Evolutionary conservation across 1,140 invertebrate species (phyloP), one percentile per base, ranked within the genome.

Genomic region (Heterodera schachtii): DNA sequence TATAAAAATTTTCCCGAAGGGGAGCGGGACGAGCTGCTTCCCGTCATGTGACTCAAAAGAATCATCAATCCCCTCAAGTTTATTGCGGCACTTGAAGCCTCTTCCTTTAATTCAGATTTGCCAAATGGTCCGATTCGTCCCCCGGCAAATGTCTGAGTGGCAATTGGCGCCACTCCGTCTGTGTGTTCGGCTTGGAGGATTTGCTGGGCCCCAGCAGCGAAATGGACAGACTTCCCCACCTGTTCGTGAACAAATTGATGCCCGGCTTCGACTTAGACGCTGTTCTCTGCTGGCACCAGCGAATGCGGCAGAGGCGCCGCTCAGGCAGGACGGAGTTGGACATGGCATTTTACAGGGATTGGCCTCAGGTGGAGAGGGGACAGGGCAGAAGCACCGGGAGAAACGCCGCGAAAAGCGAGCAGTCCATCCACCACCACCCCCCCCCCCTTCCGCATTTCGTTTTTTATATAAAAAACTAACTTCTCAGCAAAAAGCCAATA

Each of bases 201-300:
- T n/a, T 80, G 6, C 19, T 44, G 44, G 21, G 41, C 8, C 31
- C 57, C 6, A 3, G 3, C 41, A 21, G 31, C 44, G 21, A 77
- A 74, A 57, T 76, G 43, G 41, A 43, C 66, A 16, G 66, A 31
- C 44, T 69, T 8, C 71, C 79, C 46, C 95, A 94, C 90, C 95
- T 80, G 11, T 79, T 80, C 49, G 69, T 52, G 43, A 84, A 70
- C 49, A 78, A 80, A 21, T 13, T 80, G 94, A 81, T 93, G 92
- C 44, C 89, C 86, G 41, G 86, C 83, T 73, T 94, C 93, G 70
- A 93, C 93, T 84, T 93, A 13, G 79, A 75, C 11, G 79, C 69
- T 7, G 41, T 79, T 41, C 44, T 67, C 19, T 80, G 79, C 60
- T 80, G 79, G 79, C 79, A 80, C 21, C 19, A n/a, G 21, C 11